Percentiles rank a stretch among this genome's conserved stretches.
phyloP scores from a whole-genome alignment of 2,888 invertebrate genomes.

The Hemaris fuciformis region DNA sequence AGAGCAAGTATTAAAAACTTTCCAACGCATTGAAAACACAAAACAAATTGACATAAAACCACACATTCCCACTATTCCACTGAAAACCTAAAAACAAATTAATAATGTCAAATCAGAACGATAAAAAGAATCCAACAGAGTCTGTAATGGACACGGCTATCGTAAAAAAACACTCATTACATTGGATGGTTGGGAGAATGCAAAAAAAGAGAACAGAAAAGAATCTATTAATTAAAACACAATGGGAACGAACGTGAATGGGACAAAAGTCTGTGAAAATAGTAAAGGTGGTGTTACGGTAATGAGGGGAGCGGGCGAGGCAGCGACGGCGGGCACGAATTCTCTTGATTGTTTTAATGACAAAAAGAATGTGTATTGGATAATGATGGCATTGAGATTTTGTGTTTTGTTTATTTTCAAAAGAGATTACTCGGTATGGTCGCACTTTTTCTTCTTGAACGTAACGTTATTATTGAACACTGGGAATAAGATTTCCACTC shows the following conservation, averaged over 20 bases:
- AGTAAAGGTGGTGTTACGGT: slow-evolving; percentile 14
- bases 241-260: slow-evolving; percentile 44
- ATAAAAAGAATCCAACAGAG: neutral
- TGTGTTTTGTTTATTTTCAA: neutral
- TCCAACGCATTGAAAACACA: neutral
- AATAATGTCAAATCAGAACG: neutral
- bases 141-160: slow-evolving; percentile 12
- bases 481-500: too few species aligned
- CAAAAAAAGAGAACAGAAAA: slow-evolving; percentile 44
- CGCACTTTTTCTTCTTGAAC: too few species aligned
- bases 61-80: neutral
- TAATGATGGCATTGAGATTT: neutral
- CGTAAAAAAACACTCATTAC: slow-evolving; percentile 28
- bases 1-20: neutral
- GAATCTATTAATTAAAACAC: slow-evolving; percentile 67
- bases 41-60: neutral
- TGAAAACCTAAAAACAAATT: neutral
- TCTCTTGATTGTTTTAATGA: neutral
- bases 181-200: slow-evolving; percentile 20
- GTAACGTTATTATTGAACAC: too few species aligned
- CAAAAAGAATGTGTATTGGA: neutral
- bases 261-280: slow-evolving; percentile 42
- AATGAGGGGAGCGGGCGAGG: neutral
- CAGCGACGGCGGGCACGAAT: neutral
- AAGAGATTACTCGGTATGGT: neutral